These are phyloP conservation scores for Lycopodina hypogea DNA, from an alignment of 37 sponge, comb jelly and placozoan genomes.

Conservation along the genomic window DNA sequence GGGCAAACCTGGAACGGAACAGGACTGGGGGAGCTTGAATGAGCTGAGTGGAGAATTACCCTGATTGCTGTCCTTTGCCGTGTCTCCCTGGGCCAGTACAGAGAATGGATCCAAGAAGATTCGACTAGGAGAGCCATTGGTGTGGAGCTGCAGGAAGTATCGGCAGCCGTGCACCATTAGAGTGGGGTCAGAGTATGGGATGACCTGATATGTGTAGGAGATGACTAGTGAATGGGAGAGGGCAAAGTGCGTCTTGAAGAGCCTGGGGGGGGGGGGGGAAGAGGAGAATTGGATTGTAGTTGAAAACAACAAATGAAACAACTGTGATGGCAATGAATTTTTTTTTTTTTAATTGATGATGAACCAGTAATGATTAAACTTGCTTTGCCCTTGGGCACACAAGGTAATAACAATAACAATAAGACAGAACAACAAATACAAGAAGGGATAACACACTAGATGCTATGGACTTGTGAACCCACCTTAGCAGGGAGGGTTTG, in stretches of 20 bases:
- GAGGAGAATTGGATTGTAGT: no score
- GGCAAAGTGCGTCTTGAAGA: slow-evolving; percentile 50
- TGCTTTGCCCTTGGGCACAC: no score
- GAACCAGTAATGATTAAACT: background rate
- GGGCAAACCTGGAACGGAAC: slow-evolving; percentile 26
- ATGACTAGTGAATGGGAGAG: slow-evolving; percentile 45
- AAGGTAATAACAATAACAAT: no score
- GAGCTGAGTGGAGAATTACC: background rate
- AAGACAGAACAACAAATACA: no score
- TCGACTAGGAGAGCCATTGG: slow-evolving; percentile 22
- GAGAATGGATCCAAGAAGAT: slow-evolving; percentile 49
- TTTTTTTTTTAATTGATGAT: background rate
- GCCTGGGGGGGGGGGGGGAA: slow-evolving; percentile 6
- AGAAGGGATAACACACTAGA: no score
- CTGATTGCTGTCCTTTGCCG: background rate
- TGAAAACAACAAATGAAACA: no score
- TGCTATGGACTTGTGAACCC: background rate
- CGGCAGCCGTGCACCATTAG: background rate
- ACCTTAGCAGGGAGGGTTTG: slow-evolving; percentile 42
- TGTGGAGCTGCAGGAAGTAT: slow-evolving; percentile 58
- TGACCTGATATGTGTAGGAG: slow-evolving; percentile 43
- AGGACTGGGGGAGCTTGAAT: slow-evolving; percentile 32
- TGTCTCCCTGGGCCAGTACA: background rate
- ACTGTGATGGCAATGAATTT: no score
- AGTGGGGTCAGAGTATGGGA: background rate